Evolutionary conservation across 2,888 invertebrate genomes (phyloP), one percentile per base, ranked within the genome.

Genomic region (Spodoptera exigua): DNA sequence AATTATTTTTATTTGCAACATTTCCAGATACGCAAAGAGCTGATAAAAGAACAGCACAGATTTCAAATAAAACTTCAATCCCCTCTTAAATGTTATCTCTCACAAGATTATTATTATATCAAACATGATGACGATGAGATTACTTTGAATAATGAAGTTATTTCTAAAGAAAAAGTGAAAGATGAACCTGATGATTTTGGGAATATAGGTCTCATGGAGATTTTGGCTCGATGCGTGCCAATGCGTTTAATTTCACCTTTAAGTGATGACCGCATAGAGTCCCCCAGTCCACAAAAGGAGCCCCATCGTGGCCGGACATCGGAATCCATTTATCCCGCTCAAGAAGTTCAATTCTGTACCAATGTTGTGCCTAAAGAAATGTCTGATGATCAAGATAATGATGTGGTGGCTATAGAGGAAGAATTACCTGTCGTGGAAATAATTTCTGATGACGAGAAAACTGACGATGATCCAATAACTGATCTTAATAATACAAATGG

Each of bases 1-100:
- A 10, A 3, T 7, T 27, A 32, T 9, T 16, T 16, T 46, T 49
- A 21, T 27, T 17, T 34, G 17, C 16, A 12, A n/a, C 11, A 34
- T 35, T 82, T 80, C 14, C 72, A 84, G 84, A 63, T 85, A 27
- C 78, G 66, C 3, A 72, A 74, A 67, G 12, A 12, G 27, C 66
- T 80, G 0, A 73, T 84, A 16, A 66, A 63, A 49, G 39, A 63
- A 47, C 61, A 62, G 44, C 67, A 76, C 16, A 74, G 17, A n/a
- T 3, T 3, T 0, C 3, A 36, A n/a, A 4, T 10, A 0, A 9
- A 43, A 4, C 43, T 62, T 9, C 62, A 80, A 11, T 76, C 79
- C 2, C 14, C 70, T 27, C 47, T 82, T 18, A 53, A 40, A 11
- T 55, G 27, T 18, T 52, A 44, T 45, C 40, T 53, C 21, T 46